Conservation (phyloP, 2,888 invertebrate genomes). For the Diplolepis rosae region DNA sequence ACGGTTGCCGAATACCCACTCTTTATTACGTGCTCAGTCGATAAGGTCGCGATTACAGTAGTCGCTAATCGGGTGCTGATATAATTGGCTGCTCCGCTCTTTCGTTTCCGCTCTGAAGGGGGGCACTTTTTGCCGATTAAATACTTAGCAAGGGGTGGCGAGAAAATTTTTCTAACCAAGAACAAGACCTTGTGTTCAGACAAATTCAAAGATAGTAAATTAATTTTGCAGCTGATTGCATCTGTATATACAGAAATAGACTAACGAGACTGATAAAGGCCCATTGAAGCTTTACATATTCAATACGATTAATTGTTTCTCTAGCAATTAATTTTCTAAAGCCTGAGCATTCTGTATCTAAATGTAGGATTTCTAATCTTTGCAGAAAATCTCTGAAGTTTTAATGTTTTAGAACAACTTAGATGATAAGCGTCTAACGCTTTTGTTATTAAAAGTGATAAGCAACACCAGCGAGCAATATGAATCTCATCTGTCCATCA, state of each 20-base stretch:
- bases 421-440: too few relatives aligned
- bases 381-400: too few relatives aligned
- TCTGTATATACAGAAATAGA: too few relatives aligned
- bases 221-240: background rate
- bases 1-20: slow-evolving; percentile 55
- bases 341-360: too few relatives aligned
- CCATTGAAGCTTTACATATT: too few relatives aligned
- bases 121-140: background rate
- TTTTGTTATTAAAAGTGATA: too few relatives aligned
- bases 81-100: slow-evolving; percentile 46
- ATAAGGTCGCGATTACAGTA: slow-evolving; percentile 47
- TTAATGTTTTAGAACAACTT: too few relatives aligned
- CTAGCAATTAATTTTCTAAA: too few relatives aligned
- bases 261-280: too few relatives aligned
- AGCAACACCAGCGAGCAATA: too few relatives aligned
- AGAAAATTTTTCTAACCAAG: background rate
- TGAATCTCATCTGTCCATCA: too few relatives aligned
- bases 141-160: background rate
- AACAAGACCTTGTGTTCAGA: background rate
- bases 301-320: background rate
- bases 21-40: slow-evolving; percentile 50
- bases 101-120: slow-evolving; percentile 7
- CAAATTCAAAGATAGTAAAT: background rate
- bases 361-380: too few relatives aligned
- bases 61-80: slow-evolving; percentile 46